Conservation (phyloP, 2,888 invertebrate genomes). For the Tipula confusa region DNA sequence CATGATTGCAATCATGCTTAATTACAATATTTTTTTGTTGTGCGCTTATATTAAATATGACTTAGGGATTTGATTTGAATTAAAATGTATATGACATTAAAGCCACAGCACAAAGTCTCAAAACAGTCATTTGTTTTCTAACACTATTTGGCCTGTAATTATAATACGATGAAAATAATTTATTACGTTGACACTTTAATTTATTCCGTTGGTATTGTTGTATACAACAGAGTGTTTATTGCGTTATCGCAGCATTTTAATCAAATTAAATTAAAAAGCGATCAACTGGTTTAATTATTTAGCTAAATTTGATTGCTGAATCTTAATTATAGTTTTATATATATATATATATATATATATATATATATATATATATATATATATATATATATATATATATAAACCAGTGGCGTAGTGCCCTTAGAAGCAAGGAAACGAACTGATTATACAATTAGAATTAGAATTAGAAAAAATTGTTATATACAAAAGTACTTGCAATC, state of each 20-base stretch:
- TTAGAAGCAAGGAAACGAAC: no score
- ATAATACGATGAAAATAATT: not conserved
- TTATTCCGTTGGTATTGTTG: not conserved
- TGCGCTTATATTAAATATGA: not conserved
- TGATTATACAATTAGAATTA: no score
- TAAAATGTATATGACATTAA: not conserved
- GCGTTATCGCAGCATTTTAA: not conserved
- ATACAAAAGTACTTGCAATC: no score
- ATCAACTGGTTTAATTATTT: not conserved
- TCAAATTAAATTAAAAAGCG: conserved; percentile 6
- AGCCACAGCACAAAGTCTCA: not conserved
- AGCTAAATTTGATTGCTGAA: not conserved
- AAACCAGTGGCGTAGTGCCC: no score
- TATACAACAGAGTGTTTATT: not conserved
- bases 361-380: no score
- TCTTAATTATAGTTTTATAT: not conserved
- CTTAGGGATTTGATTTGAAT: not conserved
- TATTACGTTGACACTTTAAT: not conserved
- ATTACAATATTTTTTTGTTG: not conserved
- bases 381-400: no score
- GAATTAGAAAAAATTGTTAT: no score
- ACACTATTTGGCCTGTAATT: not conserved
- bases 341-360: no score
- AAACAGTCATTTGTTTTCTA: not conserved
- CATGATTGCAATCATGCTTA: not conserved